phyloP scores from a whole-genome alignment of 2,888 invertebrate genomes.

The Aquatica leii region DNA sequence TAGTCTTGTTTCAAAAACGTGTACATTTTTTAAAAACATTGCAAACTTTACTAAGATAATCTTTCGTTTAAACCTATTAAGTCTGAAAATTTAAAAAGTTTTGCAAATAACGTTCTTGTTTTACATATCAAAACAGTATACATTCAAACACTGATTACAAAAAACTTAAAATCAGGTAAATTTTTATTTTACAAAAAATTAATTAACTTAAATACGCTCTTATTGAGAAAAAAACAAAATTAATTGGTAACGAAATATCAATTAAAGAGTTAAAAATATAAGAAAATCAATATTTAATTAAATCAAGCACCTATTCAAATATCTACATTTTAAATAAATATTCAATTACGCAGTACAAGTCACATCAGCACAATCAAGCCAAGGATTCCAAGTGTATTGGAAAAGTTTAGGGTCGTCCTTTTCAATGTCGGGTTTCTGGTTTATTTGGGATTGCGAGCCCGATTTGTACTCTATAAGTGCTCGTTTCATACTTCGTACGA shows the following conservation, averaged over 20 bases:
- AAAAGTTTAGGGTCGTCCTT: conserved; percentile 75
- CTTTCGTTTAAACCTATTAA: neutral
- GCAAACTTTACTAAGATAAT: neutral
- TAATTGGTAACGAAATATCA: neutral
- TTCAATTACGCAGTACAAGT: conserved; percentile 42
- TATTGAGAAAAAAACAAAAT: conserved; percentile 1
- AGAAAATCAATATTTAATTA: conserved; percentile 11
- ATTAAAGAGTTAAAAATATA: neutral
- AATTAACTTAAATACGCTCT: conserved; percentile 1
- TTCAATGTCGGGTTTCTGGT: conserved; percentile 64
- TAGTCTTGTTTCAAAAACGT: no score
- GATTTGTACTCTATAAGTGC: conserved; percentile 63
- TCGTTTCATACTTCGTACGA: conserved; percentile 62
- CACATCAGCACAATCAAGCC: conserved; percentile 61
- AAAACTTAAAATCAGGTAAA: conserved; percentile 8
- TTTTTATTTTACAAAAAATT: no score
- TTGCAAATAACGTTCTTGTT: neutral
- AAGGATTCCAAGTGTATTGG: conserved; percentile 77
- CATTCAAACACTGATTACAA: no score
- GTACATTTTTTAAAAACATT: neutral
- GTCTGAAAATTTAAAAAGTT: neutral
- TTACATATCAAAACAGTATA: neutral
- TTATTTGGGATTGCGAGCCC: conserved; percentile 65
- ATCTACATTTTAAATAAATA: conserved; percentile 27
- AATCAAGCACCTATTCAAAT: conserved; percentile 15